Percentiles rank a stretch among this genome's conserved stretches.
Conservation (phyloP, 1,140 invertebrate genomes). For the Aphelinus atriplicis region DNA sequence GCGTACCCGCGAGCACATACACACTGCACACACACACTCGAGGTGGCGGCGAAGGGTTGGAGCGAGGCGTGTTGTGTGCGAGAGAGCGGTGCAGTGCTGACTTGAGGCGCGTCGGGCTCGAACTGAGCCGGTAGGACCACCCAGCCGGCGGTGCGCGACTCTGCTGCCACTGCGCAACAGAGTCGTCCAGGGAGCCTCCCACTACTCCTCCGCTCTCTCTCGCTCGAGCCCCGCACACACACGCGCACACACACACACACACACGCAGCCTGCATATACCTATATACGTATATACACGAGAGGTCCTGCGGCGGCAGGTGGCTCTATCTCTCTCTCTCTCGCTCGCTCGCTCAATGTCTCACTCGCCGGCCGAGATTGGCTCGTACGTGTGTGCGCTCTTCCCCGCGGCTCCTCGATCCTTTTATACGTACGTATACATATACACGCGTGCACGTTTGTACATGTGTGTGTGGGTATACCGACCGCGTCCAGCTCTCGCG, state of each 20-base stretch:
- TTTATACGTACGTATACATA: background rate
- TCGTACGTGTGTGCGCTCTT: background rate
- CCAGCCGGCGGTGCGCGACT: slow-evolving; percentile 62
- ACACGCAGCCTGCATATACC: too few relatives aligned
- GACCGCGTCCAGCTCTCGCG: background rate
- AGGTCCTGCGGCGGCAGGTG: slow-evolving; percentile 50
- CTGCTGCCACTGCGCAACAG: slow-evolving; percentile 51
- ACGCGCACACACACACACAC: too few relatives aligned
- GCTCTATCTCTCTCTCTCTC: slow-evolving; percentile 39
- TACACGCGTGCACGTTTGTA: background rate
- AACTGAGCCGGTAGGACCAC: slow-evolving; percentile 68
- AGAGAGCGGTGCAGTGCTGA: slow-evolving; percentile 56
- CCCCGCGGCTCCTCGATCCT: too few relatives aligned
- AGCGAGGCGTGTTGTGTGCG: slow-evolving; percentile 43
- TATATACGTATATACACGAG: slow-evolving; percentile 37
- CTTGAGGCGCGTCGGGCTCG: slow-evolving; percentile 65
- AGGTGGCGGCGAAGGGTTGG: slow-evolving; percentile 33
- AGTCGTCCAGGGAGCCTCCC: slow-evolving; percentile 60
- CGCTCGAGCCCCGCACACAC: slow-evolving; percentile 8
- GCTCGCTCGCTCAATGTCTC: slow-evolving; percentile 58
- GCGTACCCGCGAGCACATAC: too few relatives aligned
- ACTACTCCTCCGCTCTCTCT: slow-evolving; percentile 53
- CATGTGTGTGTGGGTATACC: background rate
- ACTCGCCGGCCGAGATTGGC: slow-evolving; percentile 44
- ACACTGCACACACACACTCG: slow-evolving; percentile 8